These are phyloP conservation scores for Protonibea diacanthus DNA, from an alignment of 2,797 vertebrate genomes.

Conservation along the genomic window DNA sequence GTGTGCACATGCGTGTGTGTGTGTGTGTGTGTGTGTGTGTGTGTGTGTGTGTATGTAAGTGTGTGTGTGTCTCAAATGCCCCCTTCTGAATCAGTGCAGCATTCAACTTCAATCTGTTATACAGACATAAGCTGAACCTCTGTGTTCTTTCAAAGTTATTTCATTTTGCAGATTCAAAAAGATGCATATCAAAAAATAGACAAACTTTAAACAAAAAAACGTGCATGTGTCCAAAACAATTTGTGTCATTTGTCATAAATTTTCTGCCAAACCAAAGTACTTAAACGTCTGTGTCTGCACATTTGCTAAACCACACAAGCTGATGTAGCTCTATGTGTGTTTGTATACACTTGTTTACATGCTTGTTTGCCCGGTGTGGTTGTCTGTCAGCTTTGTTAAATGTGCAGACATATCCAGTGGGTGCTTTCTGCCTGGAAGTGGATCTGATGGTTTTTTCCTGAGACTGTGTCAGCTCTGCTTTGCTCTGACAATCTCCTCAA, in stretches of 20 bases:
- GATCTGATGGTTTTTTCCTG: slow-evolving; percentile 51
- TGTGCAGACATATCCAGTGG: slow-evolving; percentile 31
- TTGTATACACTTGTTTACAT: slow-evolving; percentile 1
- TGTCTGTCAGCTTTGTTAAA: slow-evolving; percentile 54
- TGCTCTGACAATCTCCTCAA: slow-evolving; percentile 68
- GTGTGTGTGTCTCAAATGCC: background rate
- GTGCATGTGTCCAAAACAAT: background rate
- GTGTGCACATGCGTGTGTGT: background rate
- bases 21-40: background rate
- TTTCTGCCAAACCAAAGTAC: background rate
- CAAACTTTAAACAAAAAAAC: background rate
- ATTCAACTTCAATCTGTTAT: background rate
- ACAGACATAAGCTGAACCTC: background rate
- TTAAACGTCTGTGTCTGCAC: background rate
- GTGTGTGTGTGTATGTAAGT: background rate
- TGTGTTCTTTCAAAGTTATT: background rate
- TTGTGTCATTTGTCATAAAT: background rate
- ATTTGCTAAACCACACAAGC: background rate
- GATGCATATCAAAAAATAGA: background rate
- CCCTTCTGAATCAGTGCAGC: background rate
- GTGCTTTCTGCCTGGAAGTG: slow-evolving; percentile 37
- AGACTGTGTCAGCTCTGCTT: slow-evolving; percentile 69
- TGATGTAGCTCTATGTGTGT: background rate
- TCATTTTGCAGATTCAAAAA: background rate
- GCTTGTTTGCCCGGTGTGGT: slow-evolving; percentile 17